Evolutionary conservation across 2,888 invertebrate species (phyloP).

Genomic region (Schrankia costaestrigalis): DNA sequence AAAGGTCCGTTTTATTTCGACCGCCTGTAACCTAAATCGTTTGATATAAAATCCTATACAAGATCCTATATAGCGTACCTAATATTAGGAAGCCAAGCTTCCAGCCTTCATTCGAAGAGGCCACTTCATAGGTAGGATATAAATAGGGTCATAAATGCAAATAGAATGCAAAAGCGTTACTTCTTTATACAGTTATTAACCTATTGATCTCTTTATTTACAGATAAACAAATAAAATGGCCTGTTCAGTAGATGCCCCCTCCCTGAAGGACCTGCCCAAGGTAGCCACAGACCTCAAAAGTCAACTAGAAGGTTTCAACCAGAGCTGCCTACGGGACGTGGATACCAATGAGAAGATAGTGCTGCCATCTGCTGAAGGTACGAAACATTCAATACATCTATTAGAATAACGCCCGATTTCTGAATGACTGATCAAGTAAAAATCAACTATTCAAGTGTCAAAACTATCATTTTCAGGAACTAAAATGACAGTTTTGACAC

Average conservation of each 20-base stretch:
- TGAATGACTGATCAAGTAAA: no score
- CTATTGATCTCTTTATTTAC: conserved; percentile 21
- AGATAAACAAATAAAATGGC: conserved; percentile 61
- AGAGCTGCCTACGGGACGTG: conserved; percentile 92
- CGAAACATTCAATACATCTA: neutral
- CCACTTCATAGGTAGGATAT: no score
- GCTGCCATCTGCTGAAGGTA: conserved; percentile 96
- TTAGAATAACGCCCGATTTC: neutral
- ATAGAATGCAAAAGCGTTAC: neutral
- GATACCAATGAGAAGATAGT: conserved; percentile 95
- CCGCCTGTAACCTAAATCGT: no score
- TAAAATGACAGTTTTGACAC: no score
- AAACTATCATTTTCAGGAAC: no score
- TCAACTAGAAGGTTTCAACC: conserved; percentile 95
- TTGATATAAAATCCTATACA: no score
- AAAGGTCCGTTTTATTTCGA: no score
- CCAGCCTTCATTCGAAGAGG: no score
- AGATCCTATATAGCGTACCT: no score
- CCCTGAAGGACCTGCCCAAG: conserved; percentile 94
- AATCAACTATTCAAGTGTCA: no score
- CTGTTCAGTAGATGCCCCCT: conserved; percentile 85
- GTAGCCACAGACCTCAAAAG: conserved; percentile 93
- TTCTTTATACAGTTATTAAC: neutral
- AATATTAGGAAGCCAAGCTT: no score
- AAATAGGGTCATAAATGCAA: no score